phyloP scores from a whole-genome alignment of 2,113 vertebrate genomes.

The Callipepla squamata region DNA sequence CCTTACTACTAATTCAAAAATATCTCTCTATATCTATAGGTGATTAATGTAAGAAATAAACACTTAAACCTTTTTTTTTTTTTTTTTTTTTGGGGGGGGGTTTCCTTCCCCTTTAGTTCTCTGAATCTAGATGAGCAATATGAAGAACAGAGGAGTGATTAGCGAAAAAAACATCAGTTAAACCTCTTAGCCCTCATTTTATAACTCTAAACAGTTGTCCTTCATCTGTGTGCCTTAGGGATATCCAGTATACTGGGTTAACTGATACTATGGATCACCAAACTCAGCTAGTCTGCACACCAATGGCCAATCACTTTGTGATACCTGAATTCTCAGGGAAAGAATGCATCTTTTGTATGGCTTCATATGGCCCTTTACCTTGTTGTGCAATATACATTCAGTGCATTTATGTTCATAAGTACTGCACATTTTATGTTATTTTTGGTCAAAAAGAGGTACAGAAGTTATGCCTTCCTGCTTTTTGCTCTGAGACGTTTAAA shows the following conservation, averaged over 20 bases:
- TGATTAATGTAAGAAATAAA: too few species aligned
- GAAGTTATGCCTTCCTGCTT: neutral
- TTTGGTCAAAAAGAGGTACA: neutral
- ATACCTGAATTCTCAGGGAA: neutral
- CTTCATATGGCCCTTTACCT: neutral
- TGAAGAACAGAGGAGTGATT: neutral
- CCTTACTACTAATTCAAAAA: neutral
- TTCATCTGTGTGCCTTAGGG: neutral
- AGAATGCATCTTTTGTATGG: neutral
- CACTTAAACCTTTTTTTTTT: too few species aligned
- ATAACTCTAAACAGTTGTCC: neutral
- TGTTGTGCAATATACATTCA: neutral
- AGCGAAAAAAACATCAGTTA: neutral
- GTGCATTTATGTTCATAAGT: too few species aligned
- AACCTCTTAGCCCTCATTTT: neutral
- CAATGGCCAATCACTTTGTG: neutral
- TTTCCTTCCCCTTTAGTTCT: neutral
- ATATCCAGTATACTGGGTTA: neutral
- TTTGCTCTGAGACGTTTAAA: neutral
- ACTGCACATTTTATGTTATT: neutral
- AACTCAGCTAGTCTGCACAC: neutral
- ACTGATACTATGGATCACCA: neutral
- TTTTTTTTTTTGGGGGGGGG: neutral
- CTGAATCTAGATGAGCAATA: neutral
- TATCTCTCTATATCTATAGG: neutral